Base-by-base conservation (phyloP, 1,140 invertebrate genomes). In the Drosophila nebulosa region DNA sequence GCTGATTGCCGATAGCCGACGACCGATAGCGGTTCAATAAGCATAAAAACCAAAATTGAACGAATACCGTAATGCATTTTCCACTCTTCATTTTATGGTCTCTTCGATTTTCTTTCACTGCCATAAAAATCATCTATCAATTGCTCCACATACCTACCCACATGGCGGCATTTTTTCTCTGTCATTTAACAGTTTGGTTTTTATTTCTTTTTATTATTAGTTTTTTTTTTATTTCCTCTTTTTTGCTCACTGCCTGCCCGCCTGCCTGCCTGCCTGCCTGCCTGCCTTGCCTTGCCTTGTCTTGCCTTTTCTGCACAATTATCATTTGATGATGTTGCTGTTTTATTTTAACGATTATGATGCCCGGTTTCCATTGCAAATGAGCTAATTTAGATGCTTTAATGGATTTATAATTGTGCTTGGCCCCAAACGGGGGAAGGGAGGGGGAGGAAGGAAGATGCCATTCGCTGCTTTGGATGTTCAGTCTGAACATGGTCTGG, bases 371-470 rank as follows among this genome's bases (percentile, higher is more conserved):
- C 24, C 76, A 79, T 83, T 66, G 83, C 79, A 83, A 83, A 83
- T 83, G 80, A 79, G 79, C 72, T 83, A 79, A 83, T 85, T 83
- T 83, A 73, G 80, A 79, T 74, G 64, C 67, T 67, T 72, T 83
- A 76, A 83, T 83, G 79, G 76, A 79, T 76, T 83, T 85, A 83
- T 83, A 83, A 85, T 83, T 83, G 79, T 73, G 64, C 71, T 76
- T 60, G 55, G 63, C 39, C 46, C 12, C 59, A 35, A 64, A 57
- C 24, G 12, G 63, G 26, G 21, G n/a, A 14, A 21, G 26, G 14
- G 27, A 9, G 1, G 26, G 51, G 12, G 61, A 27, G 26, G 14
- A 27, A 26, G 24, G 14, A 51, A 30, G 62, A 62, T n/a, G 57
- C 22, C 58, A 62, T 10, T 59, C 53, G 24, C 21, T 21, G 21